These are phyloP conservation scores for Caenorhabditis sp. DNA, from an alignment of 2,888 invertebrate species.

Conservation along the genomic window DNA sequence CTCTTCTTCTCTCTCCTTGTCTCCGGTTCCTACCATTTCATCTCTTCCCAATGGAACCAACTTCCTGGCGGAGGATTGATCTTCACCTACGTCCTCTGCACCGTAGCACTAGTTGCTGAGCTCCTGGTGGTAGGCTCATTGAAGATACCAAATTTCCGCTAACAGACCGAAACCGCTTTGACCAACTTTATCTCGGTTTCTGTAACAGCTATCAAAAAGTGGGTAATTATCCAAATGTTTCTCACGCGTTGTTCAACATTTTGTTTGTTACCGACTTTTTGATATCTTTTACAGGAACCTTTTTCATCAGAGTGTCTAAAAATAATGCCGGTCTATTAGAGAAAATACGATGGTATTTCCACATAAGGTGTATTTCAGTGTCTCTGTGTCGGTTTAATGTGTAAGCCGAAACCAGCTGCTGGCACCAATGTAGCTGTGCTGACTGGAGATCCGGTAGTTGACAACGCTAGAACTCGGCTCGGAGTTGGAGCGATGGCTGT, in stretches of 20 bases:
- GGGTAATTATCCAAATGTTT: too few species aligned
- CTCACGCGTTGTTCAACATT: too few species aligned
- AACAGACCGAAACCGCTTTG: too few species aligned
- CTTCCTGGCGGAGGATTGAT: conserved; percentile 48
- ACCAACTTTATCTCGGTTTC: too few species aligned
- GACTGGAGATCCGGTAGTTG: conserved; percentile 45
- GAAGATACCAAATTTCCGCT: not conserved
- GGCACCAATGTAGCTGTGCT: conserved; percentile 24
- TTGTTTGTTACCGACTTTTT: too few species aligned
- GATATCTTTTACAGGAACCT: too few species aligned
- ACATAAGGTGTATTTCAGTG: too few species aligned
- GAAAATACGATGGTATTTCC: too few species aligned
- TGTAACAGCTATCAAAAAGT: too few species aligned
- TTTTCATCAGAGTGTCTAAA: too few species aligned
- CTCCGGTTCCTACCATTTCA: conserved; percentile 58
- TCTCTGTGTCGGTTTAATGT: conserved; percentile 36
- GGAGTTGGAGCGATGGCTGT: conserved; percentile 29
- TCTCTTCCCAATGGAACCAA: conserved; percentile 55
- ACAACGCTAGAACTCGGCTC: conserved; percentile 52
- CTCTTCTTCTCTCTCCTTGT: conserved; percentile 55
- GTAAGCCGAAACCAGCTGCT: conserved; percentile 1
- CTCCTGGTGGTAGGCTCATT: conserved; percentile 41
- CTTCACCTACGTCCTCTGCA: conserved; percentile 43
- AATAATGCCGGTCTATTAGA: too few species aligned
- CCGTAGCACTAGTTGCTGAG: conserved; percentile 35